Conservation (phyloP, 1,140 invertebrate species). For the Dreissena rostriformis region DNA sequence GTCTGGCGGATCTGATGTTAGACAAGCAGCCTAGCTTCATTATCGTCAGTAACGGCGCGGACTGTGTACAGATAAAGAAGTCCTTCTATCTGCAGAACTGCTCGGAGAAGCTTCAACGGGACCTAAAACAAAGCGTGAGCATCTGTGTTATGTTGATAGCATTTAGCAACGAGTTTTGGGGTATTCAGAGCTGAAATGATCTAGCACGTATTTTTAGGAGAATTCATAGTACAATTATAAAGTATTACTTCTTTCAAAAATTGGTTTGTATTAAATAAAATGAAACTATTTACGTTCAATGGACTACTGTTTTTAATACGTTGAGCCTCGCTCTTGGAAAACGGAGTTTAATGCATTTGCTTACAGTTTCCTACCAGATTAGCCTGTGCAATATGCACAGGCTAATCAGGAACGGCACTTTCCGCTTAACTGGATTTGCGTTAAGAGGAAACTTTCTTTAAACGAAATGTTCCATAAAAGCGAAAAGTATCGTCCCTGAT, state of each 20-base stretch:
- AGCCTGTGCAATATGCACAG: too few species aligned
- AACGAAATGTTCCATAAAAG: too few species aligned
- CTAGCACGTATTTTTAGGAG: not conserved
- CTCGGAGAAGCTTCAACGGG: conserved; percentile 59
- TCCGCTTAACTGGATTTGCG: too few species aligned
- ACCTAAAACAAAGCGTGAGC: conserved; percentile 69
- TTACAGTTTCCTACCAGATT: too few species aligned
- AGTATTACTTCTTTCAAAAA: not conserved
- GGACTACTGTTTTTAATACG: not conserved
- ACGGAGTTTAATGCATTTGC: too few species aligned
- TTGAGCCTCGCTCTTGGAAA: not conserved
- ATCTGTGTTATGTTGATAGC: not conserved
- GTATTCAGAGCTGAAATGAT: not conserved
- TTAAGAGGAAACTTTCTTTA: too few species aligned
- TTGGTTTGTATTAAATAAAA: conserved; percentile 1
- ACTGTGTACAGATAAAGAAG: conserved; percentile 74
- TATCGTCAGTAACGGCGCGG: conserved; percentile 76
- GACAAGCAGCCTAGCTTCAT: conserved; percentile 72
- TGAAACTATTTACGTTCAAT: not conserved
- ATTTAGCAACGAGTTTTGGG: not conserved
- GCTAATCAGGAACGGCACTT: too few species aligned
- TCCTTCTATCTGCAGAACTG: conserved; percentile 70
- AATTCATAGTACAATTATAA: not conserved
- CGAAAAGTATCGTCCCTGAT: too few species aligned
- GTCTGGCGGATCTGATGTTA: conserved; percentile 69